Evolutionary conservation across 2,888 invertebrate genomes (phyloP), one percentile per base, ranked within the genome.

Genomic region (Heteromurus nitidus): DNA sequence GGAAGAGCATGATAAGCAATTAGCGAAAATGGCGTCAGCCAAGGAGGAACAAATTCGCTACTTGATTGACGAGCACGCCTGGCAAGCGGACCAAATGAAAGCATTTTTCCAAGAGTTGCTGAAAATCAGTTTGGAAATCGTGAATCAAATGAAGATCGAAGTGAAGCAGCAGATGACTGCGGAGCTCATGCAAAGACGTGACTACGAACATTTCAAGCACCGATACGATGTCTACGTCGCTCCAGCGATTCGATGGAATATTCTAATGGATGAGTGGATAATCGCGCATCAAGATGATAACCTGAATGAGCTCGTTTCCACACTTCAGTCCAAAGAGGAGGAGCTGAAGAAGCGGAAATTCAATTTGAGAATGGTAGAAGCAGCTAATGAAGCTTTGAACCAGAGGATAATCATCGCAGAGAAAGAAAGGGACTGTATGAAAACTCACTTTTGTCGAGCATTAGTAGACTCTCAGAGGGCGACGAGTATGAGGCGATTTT

Each of bases 61-160:
- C 18, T 28, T 85, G 9, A 58, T 72, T 20, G 67, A 68, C 0
- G 79, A 67, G 7, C 84, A 85, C 60, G 81, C 74, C 7, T 62
- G 69, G 50, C 79, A 82, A 75, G 70, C 65, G 7, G 74, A 80
- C 22, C 82, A 81, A 11, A 73, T 85, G 80, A 74, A 82, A 20
- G 64, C 42, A 9, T 85, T 81, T 47, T 85, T 85, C 67, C 69
- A 77, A 24, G 84, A 85, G 11, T 24, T 85, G 64, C 73, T 80
- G 3, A 68, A 79, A 20, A 72, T 81, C 24, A 85, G 82, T 60
- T 44, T 85, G 3, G 64, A 70, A n/a, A 62, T 85, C 7, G 82
- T 85, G 5, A 68, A 74, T 30, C 74, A 74, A 68, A 83, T 85
- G 82, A 83, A 85, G 30, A 28, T 44, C 7, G 69, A 80, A 20